A percentile compares a stretch with the other conserved stretches of the same genome.
These are phyloP conservation scores for Cyprinodon tularosa DNA, from an alignment of 2,113 vertebrate species.

Conservation along the genomic window DNA sequence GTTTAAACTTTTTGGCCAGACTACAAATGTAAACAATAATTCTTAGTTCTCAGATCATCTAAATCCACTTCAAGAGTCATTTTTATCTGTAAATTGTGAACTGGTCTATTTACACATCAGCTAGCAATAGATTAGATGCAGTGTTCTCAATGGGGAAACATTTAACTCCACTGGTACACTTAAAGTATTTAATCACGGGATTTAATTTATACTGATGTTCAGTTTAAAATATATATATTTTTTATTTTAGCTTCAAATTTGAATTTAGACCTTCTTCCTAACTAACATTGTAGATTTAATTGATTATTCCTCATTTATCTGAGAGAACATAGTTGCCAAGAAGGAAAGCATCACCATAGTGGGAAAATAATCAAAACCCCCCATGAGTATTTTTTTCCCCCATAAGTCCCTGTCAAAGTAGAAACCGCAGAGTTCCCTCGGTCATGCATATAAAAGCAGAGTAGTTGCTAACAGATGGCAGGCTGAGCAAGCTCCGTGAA, in stretches of 20 bases:
- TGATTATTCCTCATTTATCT: background rate
- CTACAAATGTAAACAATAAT: too few relatives aligned
- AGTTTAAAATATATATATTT: too few relatives aligned
- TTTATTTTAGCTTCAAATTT: background rate
- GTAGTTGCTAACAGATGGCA: constrained; percentile 65
- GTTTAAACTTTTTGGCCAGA: too few relatives aligned
- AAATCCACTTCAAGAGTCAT: background rate
- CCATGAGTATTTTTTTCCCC: constrained; percentile 58
- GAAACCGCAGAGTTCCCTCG: constrained; percentile 52
- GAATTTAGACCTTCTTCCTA: background rate
- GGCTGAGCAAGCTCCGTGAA: constrained; percentile 52
- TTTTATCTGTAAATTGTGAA: background rate
- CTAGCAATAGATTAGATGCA: background rate
- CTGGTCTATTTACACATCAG: too few relatives aligned
- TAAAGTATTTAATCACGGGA: too few relatives aligned
- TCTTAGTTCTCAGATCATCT: too few relatives aligned
- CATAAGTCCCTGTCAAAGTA: constrained; percentile 32
- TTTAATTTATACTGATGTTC: background rate
- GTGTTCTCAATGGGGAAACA: background rate
- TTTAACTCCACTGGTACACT: background rate
- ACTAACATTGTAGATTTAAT: background rate
- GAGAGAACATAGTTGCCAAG: constrained; percentile 7
- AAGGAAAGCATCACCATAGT: constrained; percentile 28
- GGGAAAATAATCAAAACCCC: constrained; percentile 31
- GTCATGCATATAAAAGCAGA: constrained; percentile 55